Percentiles rank a stretch among this genome's conserved stretches.
Evolutionary conservation across 2,888 invertebrate genomes (phyloP).

Genomic region (Melieria omissa): DNA sequence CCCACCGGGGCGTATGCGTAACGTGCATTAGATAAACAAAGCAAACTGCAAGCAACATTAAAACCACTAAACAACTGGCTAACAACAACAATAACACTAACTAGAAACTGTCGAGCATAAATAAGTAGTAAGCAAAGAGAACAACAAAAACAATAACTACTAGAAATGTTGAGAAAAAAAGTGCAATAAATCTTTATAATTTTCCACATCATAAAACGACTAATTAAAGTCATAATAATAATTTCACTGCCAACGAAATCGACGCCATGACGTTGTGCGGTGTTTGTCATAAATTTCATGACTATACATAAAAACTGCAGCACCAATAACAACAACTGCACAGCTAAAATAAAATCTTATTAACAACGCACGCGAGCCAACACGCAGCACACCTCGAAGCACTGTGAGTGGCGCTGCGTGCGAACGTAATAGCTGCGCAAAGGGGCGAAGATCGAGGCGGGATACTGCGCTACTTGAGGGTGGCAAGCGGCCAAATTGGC

Average conservation of each 20-base stretch:
- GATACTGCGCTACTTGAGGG: no score
- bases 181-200: conserved; percentile 31
- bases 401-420: no score
- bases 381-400: no score
- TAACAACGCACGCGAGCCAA: no score
- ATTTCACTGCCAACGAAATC: conserved; percentile 4
- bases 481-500: no score
- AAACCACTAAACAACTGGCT: background rate
- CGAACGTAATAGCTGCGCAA: no score
- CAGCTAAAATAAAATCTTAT: no score
- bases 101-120: background rate
- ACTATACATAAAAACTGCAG: background rate
- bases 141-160: background rate
- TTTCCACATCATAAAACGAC: conserved; percentile 35
- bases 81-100: background rate
- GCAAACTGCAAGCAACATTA: no score
- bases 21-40: no score
- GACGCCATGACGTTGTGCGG: background rate
- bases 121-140: background rate
- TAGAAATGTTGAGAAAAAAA: background rate
- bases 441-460: no score
- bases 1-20: no score
- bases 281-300: background rate
- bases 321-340: background rate
- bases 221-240: conserved; percentile 33